Evolutionary conservation across 2,797 vertebrate species (phyloP).

Genomic region (Coregonus ussuriensis): DNA sequence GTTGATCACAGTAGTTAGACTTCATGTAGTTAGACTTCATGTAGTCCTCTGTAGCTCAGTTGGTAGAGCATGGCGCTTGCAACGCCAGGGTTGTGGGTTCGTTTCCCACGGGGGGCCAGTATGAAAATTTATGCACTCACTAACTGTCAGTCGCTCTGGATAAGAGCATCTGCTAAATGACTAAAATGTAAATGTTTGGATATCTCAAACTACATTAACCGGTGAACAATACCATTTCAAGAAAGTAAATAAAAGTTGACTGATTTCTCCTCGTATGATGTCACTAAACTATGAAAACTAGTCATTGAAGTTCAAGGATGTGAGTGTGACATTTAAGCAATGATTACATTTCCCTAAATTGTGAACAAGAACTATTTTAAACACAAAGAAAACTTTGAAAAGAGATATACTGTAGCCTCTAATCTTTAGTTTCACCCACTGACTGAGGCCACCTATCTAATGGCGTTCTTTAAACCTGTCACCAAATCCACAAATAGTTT

Average conservation of each 20-base stretch:
- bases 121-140: too few species aligned
- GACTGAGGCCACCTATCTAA: slow-evolving; percentile 28
- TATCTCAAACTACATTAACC: background rate
- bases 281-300: background rate
- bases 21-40: background rate
- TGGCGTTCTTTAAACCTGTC: slow-evolving; percentile 43
- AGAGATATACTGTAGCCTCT: slow-evolving; percentile 21
- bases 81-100: too few species aligned
- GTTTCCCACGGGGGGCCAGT: too few species aligned
- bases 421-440: slow-evolving; percentile 45
- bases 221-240: background rate
- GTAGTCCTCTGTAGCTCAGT: too few species aligned
- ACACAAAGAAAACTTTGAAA: slow-evolving; percentile 27
- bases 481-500: slow-evolving; percentile 34
- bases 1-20: background rate
- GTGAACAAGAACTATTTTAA: slow-evolving; percentile 31
- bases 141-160: too few species aligned
- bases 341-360: background rate
- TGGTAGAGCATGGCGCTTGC: too few species aligned
- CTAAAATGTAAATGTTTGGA: background rate
- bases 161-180: too few species aligned
- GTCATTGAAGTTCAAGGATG: background rate
- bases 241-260: background rate
- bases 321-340: background rate
- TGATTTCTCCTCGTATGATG: background rate